These are phyloP conservation scores for Cyclophora punctaria DNA, from an alignment of 2,888 invertebrate genomes.

Conservation along the genomic window DNA sequence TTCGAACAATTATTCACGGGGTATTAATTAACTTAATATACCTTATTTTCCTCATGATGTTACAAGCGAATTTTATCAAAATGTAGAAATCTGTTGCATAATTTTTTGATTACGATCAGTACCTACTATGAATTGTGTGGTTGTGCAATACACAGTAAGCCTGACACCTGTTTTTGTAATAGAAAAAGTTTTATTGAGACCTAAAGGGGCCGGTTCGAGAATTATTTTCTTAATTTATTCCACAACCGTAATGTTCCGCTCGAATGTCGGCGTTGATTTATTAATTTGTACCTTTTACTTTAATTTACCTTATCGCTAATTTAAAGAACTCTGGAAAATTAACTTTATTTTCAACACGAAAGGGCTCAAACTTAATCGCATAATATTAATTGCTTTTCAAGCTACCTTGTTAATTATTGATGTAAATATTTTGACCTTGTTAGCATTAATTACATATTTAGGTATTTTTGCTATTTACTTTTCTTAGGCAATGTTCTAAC, in stretches of 20 bases:
- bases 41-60: constrained; percentile 27
- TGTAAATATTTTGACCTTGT: no score
- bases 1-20: constrained; percentile 32
- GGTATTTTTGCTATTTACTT: no score
- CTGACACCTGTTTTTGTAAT: constrained; percentile 9
- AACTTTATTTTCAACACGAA: not conserved
- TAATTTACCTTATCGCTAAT: not conserved
- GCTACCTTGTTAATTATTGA: no score
- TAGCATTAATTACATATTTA: no score
- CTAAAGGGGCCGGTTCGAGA: constrained; percentile 6
- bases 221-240: constrained; percentile 2
- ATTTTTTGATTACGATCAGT: constrained; percentile 23
- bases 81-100: constrained; percentile 36
- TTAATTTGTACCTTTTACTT: not conserved
- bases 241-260: not conserved
- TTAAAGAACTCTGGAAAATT: not conserved
- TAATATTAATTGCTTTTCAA: no score
- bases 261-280: not conserved
- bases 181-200: constrained; percentile 6
- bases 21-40: constrained; percentile 44
- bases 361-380: no score
- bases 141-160: constrained; percentile 14
- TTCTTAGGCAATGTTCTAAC: no score
- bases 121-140: constrained; percentile 13
- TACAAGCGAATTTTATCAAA: constrained; percentile 33